Conservation (phyloP, 2,888 invertebrate species). For the Ditula angustiorana region DNA sequence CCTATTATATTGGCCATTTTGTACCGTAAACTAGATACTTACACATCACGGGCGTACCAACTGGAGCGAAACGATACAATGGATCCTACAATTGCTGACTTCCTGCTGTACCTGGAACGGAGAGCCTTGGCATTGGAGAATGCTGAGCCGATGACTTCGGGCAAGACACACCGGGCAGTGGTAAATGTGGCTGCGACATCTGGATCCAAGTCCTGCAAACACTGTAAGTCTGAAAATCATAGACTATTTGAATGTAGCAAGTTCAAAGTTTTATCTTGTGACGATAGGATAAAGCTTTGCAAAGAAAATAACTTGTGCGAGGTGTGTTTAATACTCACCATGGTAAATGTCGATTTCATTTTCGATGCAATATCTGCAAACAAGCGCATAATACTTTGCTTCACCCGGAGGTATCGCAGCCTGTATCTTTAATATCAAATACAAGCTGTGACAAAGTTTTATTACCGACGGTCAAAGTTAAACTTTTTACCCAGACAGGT, state of each 20-base stretch:
- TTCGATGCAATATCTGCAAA: too few species aligned
- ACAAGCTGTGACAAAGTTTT: slow-evolving; percentile 22
- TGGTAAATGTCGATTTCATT: too few species aligned
- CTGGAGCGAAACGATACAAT: not conserved
- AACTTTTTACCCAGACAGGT: slow-evolving; percentile 8
- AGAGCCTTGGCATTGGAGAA: slow-evolving; percentile 26
- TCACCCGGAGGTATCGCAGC: slow-evolving; percentile 3
- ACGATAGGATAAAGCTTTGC: too few species aligned
- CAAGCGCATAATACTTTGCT: too few species aligned
- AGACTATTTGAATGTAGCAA: too few species aligned
- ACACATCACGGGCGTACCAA: slow-evolving; percentile 19
- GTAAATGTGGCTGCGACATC: too few species aligned
- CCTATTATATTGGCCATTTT: not conserved
- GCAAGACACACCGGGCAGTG: too few species aligned
- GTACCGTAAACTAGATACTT: slow-evolving; percentile 19
- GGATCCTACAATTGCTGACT: slow-evolving; percentile 2
- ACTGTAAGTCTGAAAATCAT: too few species aligned
- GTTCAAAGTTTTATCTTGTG: too few species aligned
- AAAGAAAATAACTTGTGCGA: too few species aligned
- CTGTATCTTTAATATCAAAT: slow-evolving; percentile 15
- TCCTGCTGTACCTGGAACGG: slow-evolving; percentile 12
- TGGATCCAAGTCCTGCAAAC: too few species aligned
- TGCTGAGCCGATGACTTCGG: slow-evolving; percentile 13
- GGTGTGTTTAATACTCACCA: too few species aligned
- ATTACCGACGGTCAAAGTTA: slow-evolving; percentile 31